Evolutionary conservation across 37 sponge, comb jelly and placozoan genomes (phyloP), one percentile per base, ranked within the genome.

Genomic region (Oopsacas minuta): DNA sequence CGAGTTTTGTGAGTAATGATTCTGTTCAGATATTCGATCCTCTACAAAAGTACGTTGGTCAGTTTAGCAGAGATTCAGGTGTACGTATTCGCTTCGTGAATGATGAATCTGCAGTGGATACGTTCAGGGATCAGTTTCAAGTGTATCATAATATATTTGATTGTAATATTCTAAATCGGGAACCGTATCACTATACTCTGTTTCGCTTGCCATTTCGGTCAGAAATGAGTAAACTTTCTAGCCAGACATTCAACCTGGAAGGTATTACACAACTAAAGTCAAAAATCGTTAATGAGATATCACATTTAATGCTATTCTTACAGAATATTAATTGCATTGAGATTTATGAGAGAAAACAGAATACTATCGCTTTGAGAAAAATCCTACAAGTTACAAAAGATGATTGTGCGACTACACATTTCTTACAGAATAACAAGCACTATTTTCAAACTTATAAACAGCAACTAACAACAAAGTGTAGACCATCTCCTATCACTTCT

Each of bases 1-100:
- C 94, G n/a, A 89, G 49, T 0, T 90, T 91, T 39, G 52, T 94
- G 0, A 61, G 75, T 61, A 34, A 61, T 34, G 28, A n/a, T n/a
- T 61, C 30, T 5, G 75, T 61, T n/a, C 75, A 61, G 22, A 61
- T 61, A 10, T 61, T 61, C 75, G 75, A 61, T 12, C 75, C 75
- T 61, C 75, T 61, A 32, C 20, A n/a, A 34, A n/a, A 61, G 22
- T 61, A 61, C 75, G 30, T 61, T n/a, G 75, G 75, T 61, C 7
- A 10, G 22, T n/a, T 61, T 12, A 61, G 75, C 75, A 61, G 22
- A 61, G 75, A 61, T n/a, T 61, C 75, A 61, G 75, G 75, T 61
- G 30, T 61, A 3, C 20, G 75, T 10, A 10, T 61, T n/a, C 75
- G 75, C 30, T 61, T 61, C 22, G 30, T n/a, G 28, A 3, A 61